These are phyloP conservation scores for Lepidonotus clava DNA, from an alignment of 2,888 invertebrate genomes.

Conservation along the genomic window DNA sequence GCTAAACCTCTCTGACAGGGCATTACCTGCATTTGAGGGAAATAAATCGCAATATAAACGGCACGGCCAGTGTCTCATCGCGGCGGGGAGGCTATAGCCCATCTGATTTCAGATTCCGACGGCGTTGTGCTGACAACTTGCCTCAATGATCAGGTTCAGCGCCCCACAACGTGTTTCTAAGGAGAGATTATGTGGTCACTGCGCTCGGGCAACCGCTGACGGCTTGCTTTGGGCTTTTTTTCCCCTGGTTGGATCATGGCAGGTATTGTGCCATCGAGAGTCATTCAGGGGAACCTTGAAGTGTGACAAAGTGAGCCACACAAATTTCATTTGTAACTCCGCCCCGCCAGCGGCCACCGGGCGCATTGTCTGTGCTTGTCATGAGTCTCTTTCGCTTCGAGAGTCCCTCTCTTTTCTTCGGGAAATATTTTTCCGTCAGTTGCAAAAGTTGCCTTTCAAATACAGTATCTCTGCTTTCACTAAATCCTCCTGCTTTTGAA, in stretches of 20 bases:
- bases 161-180: background rate
- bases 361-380: background rate
- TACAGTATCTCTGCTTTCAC: too few species aligned
- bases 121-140: background rate
- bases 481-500: too few species aligned
- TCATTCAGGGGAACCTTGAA: too few species aligned
- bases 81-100: background rate
- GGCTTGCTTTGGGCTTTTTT: background rate
- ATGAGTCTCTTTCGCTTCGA: too few species aligned
- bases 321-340: background rate
- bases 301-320: slow-evolving; percentile 12
- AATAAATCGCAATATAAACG: background rate
- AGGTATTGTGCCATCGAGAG: too few species aligned
- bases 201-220: background rate
- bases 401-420: too few species aligned
- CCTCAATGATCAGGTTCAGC: background rate
- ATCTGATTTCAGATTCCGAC: slow-evolving; percentile 5
- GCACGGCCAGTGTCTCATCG: background rate
- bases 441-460: too few species aligned
- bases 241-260: too few species aligned
- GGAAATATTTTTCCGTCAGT: too few species aligned
- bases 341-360: background rate
- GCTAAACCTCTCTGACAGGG: too few species aligned
- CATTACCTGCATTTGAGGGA: too few species aligned
- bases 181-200: slow-evolving; percentile 2